Evolutionary conservation across 2,113 vertebrate genomes (phyloP).

Genomic region (rabbit (Oryctolagus cuniculus)): mOryCun1.1 NC_091453.1:2532501-2533000

Average conservation of each 20-base stretch:
- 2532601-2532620: not conserved
- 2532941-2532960: no score
- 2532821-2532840: no score
- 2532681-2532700: constrained; percentile 1
- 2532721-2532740: not conserved
- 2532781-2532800: not conserved
- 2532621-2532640: not conserved
- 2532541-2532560: not conserved
- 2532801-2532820: not conserved
- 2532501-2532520: not conserved
- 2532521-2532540: constrained; percentile 16
- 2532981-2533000: no score
- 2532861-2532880: no score
- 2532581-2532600: not conserved
- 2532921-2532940: no score
- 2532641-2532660: not conserved
- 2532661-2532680: not conserved
- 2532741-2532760: not conserved
- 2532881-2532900: no score
- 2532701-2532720: not conserved
- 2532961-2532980: no score
- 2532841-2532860: no score
- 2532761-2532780: not conserved
- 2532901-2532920: no score
- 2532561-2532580: constrained; percentile 12